Base-by-base conservation (phyloP, 2,797 vertebrate species). In the Cygnus olor region DNA sequence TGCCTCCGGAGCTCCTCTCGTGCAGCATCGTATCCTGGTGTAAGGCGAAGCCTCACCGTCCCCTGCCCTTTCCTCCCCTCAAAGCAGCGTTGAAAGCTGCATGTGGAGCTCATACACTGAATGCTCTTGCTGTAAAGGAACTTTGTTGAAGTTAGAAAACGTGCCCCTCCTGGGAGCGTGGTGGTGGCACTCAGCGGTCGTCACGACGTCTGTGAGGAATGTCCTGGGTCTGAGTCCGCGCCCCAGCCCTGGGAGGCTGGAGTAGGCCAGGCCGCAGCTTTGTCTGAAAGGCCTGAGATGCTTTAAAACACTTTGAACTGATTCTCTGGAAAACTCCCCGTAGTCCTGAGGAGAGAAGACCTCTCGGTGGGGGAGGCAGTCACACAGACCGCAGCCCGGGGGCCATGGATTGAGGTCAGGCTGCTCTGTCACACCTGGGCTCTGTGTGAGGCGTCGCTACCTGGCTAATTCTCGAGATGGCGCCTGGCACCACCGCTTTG, bases 141-240 rank as follows among this genome's bases (percentile, higher is more conserved):
- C 11, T 22, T 40, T 15, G 44, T n/a, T 53, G 6, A 47, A 66
- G 45, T 45, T 54, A 17, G n/a, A 60, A 64, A 70, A 13, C 1
- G 1, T 0, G 1, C 14, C 2, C 0, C 32, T 19, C 30, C 11
- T 16, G 51, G 54, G 65, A 64, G 49, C 1, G 0, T 3, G 28
- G 51, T 28, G 3, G 16, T 2, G 36, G 20, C 21, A 2, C 27
- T 49, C 12, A 1, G 13, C 7, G 7, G 42, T 21, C 28, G 0
- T 64, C 11, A 0, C 0, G 18, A 30, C 47, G n/a, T 65, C 12
- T 42, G 16, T 0, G 6, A 47, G 49, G 9, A 17, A 51, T 36
- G 82, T 61, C 60, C 51, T 40, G 42, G 51, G 8, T 19, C 27
- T 11, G 36, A 14, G 34, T 20, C 63, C 32, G 0, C 11, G 19